Evolutionary conservation across 2,888 invertebrate genomes (phyloP).

Genomic region (Acleris literana): DNA sequence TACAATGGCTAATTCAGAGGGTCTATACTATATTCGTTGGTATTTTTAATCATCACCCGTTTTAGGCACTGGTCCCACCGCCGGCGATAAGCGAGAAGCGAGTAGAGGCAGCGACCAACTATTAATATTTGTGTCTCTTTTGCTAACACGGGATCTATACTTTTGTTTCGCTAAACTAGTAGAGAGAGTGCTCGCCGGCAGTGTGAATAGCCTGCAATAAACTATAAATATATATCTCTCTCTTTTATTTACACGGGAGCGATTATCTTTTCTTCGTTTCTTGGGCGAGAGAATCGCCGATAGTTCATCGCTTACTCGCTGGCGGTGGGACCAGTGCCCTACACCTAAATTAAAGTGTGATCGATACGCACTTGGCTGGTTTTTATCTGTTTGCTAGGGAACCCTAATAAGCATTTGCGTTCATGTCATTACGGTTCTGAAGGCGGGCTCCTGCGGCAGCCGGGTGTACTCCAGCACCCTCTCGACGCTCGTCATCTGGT

Average conservation of each 20-base stretch:
- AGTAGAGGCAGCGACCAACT: fast-evolving
- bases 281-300: no score
- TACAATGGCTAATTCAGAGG: no score
- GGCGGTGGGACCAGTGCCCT: fast-evolving
- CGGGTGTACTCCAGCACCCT: slow-evolving; percentile 87
- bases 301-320: no score
- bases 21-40: not conserved
- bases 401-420: no score
- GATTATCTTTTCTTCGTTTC: no score
- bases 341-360: not conserved
- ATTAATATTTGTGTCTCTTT: fast-evolving
- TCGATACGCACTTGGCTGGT: not conserved
- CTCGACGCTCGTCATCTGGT: slow-evolving; percentile 92
- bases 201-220: no score
- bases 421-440: slow-evolving; percentile 54
- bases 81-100: fast-evolving
- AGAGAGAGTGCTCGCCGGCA: fast-evolving
- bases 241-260: no score
- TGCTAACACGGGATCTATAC: fast-evolving
- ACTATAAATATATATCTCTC: no score
- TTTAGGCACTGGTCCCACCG: no score
- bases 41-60: not conserved
- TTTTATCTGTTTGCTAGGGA: not conserved
- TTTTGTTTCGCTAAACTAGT: no score
- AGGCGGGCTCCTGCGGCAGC: slow-evolving; percentile 79